Base-by-base conservation (phyloP, 2,797 vertebrate species). In the Lycodopsis pacificus region DNA sequence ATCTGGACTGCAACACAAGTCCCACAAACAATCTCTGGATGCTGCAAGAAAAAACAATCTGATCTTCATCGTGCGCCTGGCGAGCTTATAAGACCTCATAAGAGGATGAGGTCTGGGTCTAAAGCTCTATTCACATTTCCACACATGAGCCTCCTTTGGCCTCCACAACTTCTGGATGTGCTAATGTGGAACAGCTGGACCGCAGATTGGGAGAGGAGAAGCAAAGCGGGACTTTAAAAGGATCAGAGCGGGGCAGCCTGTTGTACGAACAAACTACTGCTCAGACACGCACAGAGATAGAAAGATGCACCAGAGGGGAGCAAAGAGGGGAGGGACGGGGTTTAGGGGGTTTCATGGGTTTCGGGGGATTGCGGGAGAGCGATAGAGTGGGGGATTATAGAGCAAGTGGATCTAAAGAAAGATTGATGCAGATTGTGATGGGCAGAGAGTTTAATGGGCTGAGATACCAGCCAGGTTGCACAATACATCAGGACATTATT, bases 141-240 rank as follows among this genome's bases (percentile, higher is more conserved):
- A 89, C 83, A 81, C 61, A 78, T 77, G 72, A 89, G 82, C 72
- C 81, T 82, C 77, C 64, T 80, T 80, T 91, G 88, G 90, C 90
- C 79, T 87, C 83, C 61, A 9, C 73, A 75, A 46, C 84, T 90
- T 27, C 82, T 91, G 86, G 86, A 94, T 86, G 90, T 92, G 91
- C 86, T 95, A 95, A 96, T 95, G 92, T 91, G 84, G 90, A 95
- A 93, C 95, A 95, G 94, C 94, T 95, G 95, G 91, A 89, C 56
- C 1, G 62, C 89, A 91, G 86, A 91, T 88, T 86, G 80, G 89
- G 80, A 86, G 85, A 80, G 62, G 76, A 84, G 87, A 82, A 72
- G 83, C 77, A 85, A 81, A 81, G 73, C 68, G 59, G 85, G 83
- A 80, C 83, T 95, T 93, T 88, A 89, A 81, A 77, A 27, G 89